phyloP scores from a whole-genome alignment of 2,113 vertebrate species.

The Podarcis raffonei region DNA sequence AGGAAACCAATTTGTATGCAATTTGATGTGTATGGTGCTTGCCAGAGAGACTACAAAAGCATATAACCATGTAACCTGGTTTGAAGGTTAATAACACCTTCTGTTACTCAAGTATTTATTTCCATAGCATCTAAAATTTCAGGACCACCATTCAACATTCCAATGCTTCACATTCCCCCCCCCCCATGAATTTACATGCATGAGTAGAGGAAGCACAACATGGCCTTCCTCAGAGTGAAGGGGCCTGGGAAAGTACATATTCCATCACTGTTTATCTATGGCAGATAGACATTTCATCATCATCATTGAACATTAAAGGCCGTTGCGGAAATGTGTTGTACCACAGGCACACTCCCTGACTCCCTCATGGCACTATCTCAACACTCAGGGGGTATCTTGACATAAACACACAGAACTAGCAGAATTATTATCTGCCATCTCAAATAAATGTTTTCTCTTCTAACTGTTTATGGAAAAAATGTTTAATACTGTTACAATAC shows the following conservation, averaged over 20 bases:
- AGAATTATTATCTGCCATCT: background rate
- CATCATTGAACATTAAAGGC: too few species aligned
- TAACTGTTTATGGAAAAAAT: background rate
- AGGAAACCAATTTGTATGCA: background rate
- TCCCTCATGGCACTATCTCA: too few species aligned
- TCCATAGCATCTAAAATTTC: background rate
- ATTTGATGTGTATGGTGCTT: background rate
- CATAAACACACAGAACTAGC: background rate
- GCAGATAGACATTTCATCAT: too few species aligned
- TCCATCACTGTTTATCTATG: too few species aligned
- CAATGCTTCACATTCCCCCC: background rate
- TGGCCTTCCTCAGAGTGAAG: too few species aligned
- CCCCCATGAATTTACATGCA: background rate
- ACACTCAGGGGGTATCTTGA: background rate
- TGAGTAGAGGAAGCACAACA: too few species aligned
- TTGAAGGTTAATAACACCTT: background rate
- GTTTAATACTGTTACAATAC: constrained; percentile 69
- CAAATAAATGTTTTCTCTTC: background rate
- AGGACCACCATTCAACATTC: background rate
- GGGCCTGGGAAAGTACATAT: too few species aligned
- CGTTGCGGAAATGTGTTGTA: too few species aligned
- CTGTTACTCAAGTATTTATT: background rate
- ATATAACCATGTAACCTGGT: background rate
- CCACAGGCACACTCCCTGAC: too few species aligned
- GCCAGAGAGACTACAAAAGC: background rate